Percentiles rank a stretch among this genome's conserved stretches.
Conservation (phyloP, 2,888 invertebrate species). For the Drosophila neutralis region DNA sequence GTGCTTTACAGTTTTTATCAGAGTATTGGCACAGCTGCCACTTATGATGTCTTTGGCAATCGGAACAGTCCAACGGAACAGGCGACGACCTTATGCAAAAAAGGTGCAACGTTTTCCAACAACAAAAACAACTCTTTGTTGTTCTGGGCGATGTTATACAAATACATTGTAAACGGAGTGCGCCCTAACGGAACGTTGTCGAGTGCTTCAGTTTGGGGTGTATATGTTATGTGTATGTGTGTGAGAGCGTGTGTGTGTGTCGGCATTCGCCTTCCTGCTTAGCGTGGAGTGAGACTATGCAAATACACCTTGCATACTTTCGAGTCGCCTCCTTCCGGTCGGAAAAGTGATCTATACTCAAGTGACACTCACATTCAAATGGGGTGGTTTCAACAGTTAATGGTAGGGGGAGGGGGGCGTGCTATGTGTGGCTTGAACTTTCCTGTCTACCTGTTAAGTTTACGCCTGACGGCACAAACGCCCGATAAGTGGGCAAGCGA, state of each 20-base stretch:
- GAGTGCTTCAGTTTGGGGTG: constrained; percentile 45
- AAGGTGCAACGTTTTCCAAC: constrained; percentile 72
- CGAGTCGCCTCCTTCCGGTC: constrained; percentile 62
- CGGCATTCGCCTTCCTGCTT: constrained; percentile 34
- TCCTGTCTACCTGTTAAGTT: constrained; percentile 74
- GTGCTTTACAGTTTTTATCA: constrained; percentile 46
- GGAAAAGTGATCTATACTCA: constrained; percentile 68
- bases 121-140: constrained; percentile 78
- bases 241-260: constrained; percentile 23
- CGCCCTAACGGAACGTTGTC: constrained; percentile 59
- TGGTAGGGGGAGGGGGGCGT: constrained; percentile 17
- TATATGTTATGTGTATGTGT: constrained; percentile 3
- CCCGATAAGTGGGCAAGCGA: constrained; percentile 40
- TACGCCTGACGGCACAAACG: constrained; percentile 70
- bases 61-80: constrained; percentile 33
- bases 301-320: constrained; percentile 71
- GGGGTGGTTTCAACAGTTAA: constrained; percentile 49
- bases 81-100: constrained; percentile 71
- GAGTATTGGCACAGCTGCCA: constrained; percentile 74
- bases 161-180: constrained; percentile 42
- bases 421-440: constrained; percentile 48
- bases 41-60: constrained; percentile 38
- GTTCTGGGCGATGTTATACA: constrained; percentile 53
- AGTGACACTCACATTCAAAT: constrained; percentile 49
- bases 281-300: constrained; percentile 49